These are phyloP conservation scores for Phylloscopus whistleri DNA, from an alignment of 2,113 vertebrate species.

Conservation along the genomic window DNA sequence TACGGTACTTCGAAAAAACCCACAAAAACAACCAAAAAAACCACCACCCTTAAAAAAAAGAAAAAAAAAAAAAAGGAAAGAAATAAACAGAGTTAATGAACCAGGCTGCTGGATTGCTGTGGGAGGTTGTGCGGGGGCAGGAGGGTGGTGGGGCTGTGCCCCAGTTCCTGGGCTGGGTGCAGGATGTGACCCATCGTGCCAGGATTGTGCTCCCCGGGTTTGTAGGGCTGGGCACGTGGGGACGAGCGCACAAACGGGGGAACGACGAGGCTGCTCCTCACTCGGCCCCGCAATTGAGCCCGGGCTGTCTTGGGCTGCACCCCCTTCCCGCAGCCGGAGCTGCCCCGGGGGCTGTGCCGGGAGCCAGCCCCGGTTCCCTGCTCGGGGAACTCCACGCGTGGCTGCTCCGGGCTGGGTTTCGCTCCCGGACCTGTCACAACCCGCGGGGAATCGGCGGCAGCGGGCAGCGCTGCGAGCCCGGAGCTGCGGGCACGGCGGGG, in stretches of 20 bases:
- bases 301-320: accelerated
- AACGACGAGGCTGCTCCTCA: accelerated
- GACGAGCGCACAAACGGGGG: neutral
- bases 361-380: neutral
- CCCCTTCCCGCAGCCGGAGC: neutral
- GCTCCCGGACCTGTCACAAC: accelerated
- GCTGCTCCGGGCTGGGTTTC: neutral
- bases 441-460: neutral
- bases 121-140: neutral
- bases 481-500: neutral
- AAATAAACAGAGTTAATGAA: conserved; percentile 41
- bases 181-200: neutral
- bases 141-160: neutral
- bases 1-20: conserved; percentile 75
- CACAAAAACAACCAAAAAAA: neutral
- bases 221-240: neutral
- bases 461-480: accelerated
- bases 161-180: neutral
- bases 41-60: neutral
- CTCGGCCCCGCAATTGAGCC: accelerated
- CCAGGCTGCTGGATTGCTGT: neutral
- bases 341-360: neutral
- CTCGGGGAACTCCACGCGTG: accelerated
- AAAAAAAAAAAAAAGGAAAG: neutral
- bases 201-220: neutral